These are phyloP conservation scores for Drosophila mojavensis DNA, from an alignment of 1,140 invertebrate species.

Conservation along the genomic window DNA sequence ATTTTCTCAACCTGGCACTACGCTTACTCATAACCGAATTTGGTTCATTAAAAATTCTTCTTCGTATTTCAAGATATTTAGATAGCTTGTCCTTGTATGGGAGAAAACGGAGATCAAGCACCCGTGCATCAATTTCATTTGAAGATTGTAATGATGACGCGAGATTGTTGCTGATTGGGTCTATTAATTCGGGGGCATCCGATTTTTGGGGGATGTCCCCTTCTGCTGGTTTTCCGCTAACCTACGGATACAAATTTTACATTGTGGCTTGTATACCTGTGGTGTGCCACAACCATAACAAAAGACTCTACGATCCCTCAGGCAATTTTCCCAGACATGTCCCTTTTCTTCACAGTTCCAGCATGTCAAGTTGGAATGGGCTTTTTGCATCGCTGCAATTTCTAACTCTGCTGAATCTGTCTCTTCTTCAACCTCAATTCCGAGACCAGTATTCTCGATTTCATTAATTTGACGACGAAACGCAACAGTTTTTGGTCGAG, in stretches of 20 bases:
- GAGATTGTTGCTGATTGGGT: not conserved
- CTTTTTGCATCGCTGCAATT: not conserved
- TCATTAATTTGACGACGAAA: not conserved
- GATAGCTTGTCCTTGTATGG: too few species aligned
- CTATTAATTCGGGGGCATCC: not conserved
- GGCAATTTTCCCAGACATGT: too few species aligned
- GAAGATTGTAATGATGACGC: too few species aligned
- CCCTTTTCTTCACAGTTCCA: not conserved
- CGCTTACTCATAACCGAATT: too few species aligned
- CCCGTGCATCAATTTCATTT: too few species aligned
- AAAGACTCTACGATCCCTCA: too few species aligned
- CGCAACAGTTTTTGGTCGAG: too few species aligned
- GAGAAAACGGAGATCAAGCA: too few species aligned
- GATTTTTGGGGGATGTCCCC: too few species aligned
- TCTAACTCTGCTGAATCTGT: not conserved
- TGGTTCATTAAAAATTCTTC: too few species aligned
- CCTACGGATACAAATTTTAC: not conserved
- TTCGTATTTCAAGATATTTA: too few species aligned
- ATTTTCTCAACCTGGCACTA: not conserved
- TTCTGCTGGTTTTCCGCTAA: not conserved
- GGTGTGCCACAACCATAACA: not conserved
- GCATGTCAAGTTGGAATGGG: not conserved
- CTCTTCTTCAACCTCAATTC: too few species aligned
- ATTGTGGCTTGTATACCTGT: not conserved
- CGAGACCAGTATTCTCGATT: not conserved